phyloP scores from a whole-genome alignment of 2,888 invertebrate species.

The Aphrophora alni region DNA sequence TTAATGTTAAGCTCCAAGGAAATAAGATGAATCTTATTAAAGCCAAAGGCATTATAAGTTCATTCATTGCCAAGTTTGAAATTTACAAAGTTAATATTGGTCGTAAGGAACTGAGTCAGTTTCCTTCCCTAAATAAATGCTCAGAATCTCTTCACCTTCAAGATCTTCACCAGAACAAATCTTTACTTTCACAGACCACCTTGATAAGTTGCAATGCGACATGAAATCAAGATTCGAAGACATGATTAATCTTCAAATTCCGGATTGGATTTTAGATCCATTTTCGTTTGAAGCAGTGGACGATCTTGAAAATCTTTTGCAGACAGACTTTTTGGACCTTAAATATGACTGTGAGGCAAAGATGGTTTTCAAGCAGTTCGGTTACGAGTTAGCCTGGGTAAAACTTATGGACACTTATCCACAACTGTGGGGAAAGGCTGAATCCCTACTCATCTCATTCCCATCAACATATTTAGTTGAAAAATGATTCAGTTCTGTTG shows the following conservation, averaged over 20 bases:
- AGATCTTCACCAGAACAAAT: constrained; percentile 15
- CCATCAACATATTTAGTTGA: neutral
- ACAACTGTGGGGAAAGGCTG: neutral
- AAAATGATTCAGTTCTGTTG: neutral
- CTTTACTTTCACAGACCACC: constrained; percentile 6
- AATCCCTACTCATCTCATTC: neutral
- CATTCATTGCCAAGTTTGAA: neutral
- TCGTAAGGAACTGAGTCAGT: constrained; percentile 10
- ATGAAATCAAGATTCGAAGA: constrained; percentile 9
- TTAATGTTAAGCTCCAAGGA: neutral
- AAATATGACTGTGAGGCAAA: constrained; percentile 12
- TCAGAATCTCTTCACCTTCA: neutral
- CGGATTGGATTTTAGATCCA: constrained; percentile 1
- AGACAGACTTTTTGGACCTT: neutral
- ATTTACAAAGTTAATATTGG: neutral
- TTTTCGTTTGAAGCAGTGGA: neutral
- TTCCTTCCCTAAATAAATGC: neutral
- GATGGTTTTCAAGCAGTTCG: neutral
- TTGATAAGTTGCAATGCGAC: neutral
- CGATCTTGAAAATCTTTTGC: neutral
- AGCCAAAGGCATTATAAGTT: neutral
- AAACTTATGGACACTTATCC: neutral
- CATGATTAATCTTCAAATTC: neutral
- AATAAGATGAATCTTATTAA: neutral
- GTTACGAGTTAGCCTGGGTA: constrained; percentile 12